Evolutionary conservation across 2,888 invertebrate genomes (phyloP).

Genomic region (Lissocephala sabroskyi): DNA sequence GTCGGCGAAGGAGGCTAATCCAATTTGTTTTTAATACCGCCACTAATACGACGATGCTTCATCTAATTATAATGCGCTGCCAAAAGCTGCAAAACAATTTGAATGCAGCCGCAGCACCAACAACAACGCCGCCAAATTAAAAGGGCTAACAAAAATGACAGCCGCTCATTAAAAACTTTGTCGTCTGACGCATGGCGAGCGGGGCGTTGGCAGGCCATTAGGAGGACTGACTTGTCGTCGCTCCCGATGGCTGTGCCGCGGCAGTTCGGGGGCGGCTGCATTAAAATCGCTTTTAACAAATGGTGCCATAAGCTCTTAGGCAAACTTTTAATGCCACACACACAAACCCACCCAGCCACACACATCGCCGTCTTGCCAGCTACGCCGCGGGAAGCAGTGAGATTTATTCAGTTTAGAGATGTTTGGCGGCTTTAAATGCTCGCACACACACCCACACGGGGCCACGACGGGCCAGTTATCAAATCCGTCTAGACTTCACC

Average conservation of each 20-base stretch:
- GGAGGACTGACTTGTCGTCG: conserved; percentile 29
- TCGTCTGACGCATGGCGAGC: conserved; percentile 27
- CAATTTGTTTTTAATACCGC: conserved; percentile 17
- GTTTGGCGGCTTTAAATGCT: conserved; percentile 12
- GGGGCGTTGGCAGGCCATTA: conserved; percentile 33
- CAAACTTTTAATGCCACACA: conserved; percentile 57
- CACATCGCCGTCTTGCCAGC: too few species aligned
- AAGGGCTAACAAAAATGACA: conserved; percentile 34
- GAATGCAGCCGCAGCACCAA: conserved; percentile 15
- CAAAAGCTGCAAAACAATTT: conserved; percentile 14
- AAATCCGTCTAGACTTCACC: conserved; percentile 49
- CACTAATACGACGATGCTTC: conserved; percentile 31
- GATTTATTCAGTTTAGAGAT: conserved; percentile 40
- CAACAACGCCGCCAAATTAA: conserved; percentile 2
- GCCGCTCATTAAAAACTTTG: conserved; percentile 31
- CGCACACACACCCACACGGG: conserved; percentile 7
- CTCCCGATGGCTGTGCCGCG: neutral
- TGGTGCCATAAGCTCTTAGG: conserved; percentile 59
- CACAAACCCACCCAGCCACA: conserved; percentile 12
- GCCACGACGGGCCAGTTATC: too few species aligned
- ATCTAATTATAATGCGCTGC: conserved; percentile 33
- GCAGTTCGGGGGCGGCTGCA: too few species aligned
- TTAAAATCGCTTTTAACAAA: conserved; percentile 64
- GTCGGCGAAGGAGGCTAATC: too few species aligned
- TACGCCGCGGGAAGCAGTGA: conserved; percentile 30